Percentiles rank a stretch among this genome's conserved stretches.
These are phyloP conservation scores for Actinostola sp. DNA, from an alignment of 92 coral and sea anemone genomes.

Conservation along the genomic window DNA sequence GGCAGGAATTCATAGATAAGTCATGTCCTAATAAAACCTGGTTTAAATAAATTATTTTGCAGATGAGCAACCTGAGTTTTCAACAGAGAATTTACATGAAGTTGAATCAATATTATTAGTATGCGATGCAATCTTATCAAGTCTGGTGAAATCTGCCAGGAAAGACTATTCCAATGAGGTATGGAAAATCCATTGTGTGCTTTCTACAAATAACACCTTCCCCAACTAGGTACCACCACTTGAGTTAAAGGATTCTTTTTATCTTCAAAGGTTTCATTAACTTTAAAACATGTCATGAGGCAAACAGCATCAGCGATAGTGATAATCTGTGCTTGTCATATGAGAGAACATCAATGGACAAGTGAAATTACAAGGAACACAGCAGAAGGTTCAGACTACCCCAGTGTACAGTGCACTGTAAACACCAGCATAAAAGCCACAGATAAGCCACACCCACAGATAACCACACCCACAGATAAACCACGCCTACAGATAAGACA, in stretches of 20 bases:
- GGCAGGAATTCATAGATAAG: too few relatives aligned
- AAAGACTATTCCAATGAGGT: background rate
- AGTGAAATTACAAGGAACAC: constrained; percentile 5
- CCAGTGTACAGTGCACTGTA: background rate
- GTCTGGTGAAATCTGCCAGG: background rate
- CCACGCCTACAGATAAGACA: too few relatives aligned
- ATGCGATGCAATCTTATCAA: background rate
- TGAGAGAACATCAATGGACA: constrained; percentile 13
- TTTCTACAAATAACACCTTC: background rate
- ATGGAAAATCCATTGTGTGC: background rate
- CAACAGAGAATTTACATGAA: background rate
- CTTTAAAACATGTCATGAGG: background rate
- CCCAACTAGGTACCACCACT: background rate
- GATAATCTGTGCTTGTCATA: constrained; percentile 22
- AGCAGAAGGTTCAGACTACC: constrained; percentile 22
- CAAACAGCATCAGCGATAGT: background rate
- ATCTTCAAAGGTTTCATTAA: background rate
- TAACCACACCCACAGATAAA: too few relatives aligned
- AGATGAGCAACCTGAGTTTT: background rate
- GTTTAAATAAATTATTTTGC: too few relatives aligned
- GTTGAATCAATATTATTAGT: background rate
- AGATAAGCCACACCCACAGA: too few relatives aligned
- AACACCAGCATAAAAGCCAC: background rate
- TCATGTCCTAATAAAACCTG: too few relatives aligned
- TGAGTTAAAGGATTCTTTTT: background rate